Percentiles rank a stretch among this genome's conserved stretches.
Evolutionary conservation across 2,888 invertebrate genomes (phyloP).

Genomic region (Diabrotica balteata): DNA sequence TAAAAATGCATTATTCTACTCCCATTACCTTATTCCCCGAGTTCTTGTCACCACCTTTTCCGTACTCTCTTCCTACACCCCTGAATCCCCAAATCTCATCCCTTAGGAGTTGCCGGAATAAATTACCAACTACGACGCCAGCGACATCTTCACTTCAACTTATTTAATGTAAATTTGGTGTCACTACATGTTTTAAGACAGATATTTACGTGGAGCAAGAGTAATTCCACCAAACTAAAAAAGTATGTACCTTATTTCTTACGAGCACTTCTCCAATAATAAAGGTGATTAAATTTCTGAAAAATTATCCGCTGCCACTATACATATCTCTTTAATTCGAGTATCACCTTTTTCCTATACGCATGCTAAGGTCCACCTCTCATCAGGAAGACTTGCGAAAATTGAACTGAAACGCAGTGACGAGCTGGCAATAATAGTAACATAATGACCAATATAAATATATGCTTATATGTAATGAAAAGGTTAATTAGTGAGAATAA

Average conservation of each 20-base stretch:
- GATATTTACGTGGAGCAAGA: constrained; percentile 29
- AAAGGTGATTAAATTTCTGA: no score
- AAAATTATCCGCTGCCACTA: no score
- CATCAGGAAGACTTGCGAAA: no score
- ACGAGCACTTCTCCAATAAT: no score
- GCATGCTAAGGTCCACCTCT: no score
- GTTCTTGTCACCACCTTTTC: constrained; percentile 17
- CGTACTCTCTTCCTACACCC: not conserved
- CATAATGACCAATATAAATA: no score
- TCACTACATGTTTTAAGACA: constrained; percentile 39
- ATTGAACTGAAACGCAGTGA: no score
- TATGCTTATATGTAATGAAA: no score
- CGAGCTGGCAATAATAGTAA: no score
- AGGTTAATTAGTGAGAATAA: no score
- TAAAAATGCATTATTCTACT: constrained; percentile 16
- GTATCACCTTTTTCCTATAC: no score
- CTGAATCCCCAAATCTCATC: constrained; percentile 20
- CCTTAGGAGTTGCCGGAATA: constrained; percentile 30
- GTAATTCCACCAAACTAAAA: constrained; percentile 18
- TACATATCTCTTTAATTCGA: no score
- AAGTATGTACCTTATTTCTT: not conserved
- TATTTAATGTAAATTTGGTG: constrained; percentile 40
- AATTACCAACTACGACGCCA: constrained; percentile 31
- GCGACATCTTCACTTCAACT: constrained; percentile 40
- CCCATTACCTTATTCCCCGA: constrained; percentile 12